Percentiles rank a stretch among this genome's conserved stretches.
These are phyloP conservation scores for Lithodes maja DNA, from an alignment of 2,888 invertebrate species.

Conservation along the genomic window DNA sequence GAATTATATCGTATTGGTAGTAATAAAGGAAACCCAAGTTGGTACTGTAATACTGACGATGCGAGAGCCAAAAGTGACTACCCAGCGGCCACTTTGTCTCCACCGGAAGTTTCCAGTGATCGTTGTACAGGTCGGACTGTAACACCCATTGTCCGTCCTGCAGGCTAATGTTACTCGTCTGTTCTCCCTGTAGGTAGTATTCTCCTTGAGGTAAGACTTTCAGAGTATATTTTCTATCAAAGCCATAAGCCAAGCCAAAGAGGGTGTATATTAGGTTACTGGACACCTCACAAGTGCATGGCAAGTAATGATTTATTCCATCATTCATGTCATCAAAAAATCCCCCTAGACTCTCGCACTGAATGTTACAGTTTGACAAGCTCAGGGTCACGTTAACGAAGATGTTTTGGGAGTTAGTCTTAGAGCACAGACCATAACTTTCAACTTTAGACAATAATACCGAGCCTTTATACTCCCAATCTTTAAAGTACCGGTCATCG, in stretches of 20 bases:
- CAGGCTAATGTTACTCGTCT: constrained; percentile 4
- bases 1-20: background rate
- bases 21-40: no score
- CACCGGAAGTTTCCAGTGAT: background rate
- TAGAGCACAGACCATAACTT: no score
- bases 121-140: background rate
- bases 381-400: no score
- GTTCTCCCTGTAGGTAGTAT: background rate
- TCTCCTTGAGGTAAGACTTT: background rate
- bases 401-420: no score
- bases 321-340: no score
- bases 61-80: background rate
- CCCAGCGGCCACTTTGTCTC: background rate
- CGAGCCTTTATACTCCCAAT: no score
- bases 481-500: no score
- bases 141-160: background rate
- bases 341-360: no score
- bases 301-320: no score
- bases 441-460: no score
- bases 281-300: background rate
- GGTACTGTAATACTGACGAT: no score
- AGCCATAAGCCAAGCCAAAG: background rate
- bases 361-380: no score
- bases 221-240: constrained; percentile 6
- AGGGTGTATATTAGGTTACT: background rate